Conservation (phyloP, 2,113 vertebrate species). For the Prochilodus magdalenae region DNA sequence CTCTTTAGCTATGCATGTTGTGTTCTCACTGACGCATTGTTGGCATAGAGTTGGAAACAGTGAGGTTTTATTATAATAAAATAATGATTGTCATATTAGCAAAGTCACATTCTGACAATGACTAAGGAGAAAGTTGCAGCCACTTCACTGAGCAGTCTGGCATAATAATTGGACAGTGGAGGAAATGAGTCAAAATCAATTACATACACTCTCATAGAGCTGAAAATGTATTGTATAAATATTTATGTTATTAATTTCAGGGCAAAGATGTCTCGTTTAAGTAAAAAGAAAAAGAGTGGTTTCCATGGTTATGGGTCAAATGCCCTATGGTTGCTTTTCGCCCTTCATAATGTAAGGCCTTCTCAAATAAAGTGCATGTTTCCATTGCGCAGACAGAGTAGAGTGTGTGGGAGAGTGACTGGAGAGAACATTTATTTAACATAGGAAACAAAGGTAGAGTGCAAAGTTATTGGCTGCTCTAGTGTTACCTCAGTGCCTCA, state of each 20-base stretch:
- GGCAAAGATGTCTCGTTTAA: not conserved
- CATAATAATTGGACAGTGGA: not conserved
- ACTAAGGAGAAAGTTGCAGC: not conserved
- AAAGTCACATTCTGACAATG: not conserved
- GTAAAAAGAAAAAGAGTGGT: not conserved
- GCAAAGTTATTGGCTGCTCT: too few relatives aligned
- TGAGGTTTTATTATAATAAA: not conserved
- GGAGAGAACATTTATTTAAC: not conserved
- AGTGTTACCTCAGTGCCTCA: too few relatives aligned
- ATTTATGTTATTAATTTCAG: not conserved
- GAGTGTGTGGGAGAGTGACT: not conserved
- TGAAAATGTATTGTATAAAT: not conserved
- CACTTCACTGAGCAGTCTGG: not conserved
- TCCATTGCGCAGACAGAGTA: not conserved
- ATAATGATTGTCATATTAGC: not conserved
- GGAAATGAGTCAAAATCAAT: not conserved
- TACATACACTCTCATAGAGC: not conserved
- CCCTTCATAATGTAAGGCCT: not conserved
- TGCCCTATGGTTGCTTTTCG: constrained; percentile 16
- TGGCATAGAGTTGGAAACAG: not conserved
- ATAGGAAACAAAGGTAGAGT: not conserved
- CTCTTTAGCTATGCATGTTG: not conserved
- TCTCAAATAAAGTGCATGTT: not conserved
- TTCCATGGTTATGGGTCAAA: not conserved
- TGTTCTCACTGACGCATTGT: not conserved